A percentile compares a stretch with the other conserved stretches of the same genome.
These are phyloP conservation scores for Pocillopora grandis DNA, from an alignment of 92 coral and sea anemone species.

Conservation along the genomic window DNA sequence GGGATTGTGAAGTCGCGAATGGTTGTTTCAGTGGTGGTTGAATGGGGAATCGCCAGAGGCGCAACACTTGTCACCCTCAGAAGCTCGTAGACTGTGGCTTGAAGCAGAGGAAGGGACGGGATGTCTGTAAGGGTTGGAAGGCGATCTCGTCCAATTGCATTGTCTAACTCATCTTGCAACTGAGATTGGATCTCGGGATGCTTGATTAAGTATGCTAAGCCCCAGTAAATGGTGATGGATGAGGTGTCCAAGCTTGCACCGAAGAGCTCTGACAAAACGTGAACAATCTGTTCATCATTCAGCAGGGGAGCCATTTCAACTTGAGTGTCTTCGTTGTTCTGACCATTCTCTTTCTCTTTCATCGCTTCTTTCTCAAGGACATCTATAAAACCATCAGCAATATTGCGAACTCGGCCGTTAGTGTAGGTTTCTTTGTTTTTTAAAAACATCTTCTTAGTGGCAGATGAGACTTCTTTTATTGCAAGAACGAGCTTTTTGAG, in stretches of 20 bases:
- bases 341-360: constrained; percentile 15
- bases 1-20: constrained; percentile 69
- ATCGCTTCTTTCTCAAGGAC: constrained; percentile 28
- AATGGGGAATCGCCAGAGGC: constrained; percentile 72
- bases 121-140: constrained; percentile 63
- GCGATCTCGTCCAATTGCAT: constrained; percentile 55
- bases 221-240: constrained; percentile 59
- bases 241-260: constrained; percentile 73
- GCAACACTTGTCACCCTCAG: constrained; percentile 62
- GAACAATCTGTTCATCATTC: constrained; percentile 37
- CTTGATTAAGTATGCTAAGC: constrained; percentile 61
- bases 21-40: constrained; percentile 59
- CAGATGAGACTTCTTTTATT: neutral
- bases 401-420: constrained; percentile 57
- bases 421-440: constrained; percentile 63
- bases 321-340: constrained; percentile 7
- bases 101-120: constrained; percentile 58
- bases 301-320: constrained; percentile 32
- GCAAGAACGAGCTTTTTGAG: constrained; percentile 25
- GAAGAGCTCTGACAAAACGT: constrained; percentile 58
- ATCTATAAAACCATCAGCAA: constrained; percentile 69
- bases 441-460: constrained; percentile 40
- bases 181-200: constrained; percentile 64
- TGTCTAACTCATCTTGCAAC: constrained; percentile 71
- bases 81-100: constrained; percentile 69